Evolutionary conservation across 2,888 invertebrate genomes (phyloP).

Genomic region (Cheilosia soror): DNA sequence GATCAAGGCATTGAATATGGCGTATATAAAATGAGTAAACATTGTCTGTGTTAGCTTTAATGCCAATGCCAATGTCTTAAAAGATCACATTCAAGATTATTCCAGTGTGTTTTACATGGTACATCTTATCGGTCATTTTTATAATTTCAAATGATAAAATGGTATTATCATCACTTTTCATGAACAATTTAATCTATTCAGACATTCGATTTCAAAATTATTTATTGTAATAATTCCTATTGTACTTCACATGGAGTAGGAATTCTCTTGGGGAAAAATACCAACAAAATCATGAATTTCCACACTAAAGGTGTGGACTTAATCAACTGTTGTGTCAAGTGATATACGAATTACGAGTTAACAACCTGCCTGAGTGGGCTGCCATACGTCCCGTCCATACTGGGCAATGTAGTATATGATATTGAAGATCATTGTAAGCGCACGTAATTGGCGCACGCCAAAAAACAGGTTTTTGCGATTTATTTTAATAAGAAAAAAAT

Average conservation of each 20-base stretch:
- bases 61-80: conserved; percentile 22
- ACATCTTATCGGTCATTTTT: conserved; percentile 24
- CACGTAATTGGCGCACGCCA: not conserved
- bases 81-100: conserved; percentile 4
- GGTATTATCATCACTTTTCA: not conserved
- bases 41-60: conserved; percentile 5
- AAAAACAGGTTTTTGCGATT: not conserved
- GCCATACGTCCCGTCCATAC: no score
- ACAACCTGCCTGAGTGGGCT: not conserved
- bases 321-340: not conserved
- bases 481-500: not conserved
- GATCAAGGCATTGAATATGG: not conserved
- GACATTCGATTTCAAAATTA: not conserved
- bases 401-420: not conserved
- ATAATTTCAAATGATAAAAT: conserved; percentile 15
- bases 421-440: conserved; percentile 1
- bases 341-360: not conserved
- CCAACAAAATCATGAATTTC: not conserved
- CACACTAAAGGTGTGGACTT: not conserved
- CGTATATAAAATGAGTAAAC: not conserved
- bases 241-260: not conserved
- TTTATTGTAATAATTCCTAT: not conserved
- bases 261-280: not conserved
- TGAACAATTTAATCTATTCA: not conserved
- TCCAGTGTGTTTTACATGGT: not conserved